Conservation (phyloP, 2,888 invertebrate species). For the Pheosia tremula region DNA sequence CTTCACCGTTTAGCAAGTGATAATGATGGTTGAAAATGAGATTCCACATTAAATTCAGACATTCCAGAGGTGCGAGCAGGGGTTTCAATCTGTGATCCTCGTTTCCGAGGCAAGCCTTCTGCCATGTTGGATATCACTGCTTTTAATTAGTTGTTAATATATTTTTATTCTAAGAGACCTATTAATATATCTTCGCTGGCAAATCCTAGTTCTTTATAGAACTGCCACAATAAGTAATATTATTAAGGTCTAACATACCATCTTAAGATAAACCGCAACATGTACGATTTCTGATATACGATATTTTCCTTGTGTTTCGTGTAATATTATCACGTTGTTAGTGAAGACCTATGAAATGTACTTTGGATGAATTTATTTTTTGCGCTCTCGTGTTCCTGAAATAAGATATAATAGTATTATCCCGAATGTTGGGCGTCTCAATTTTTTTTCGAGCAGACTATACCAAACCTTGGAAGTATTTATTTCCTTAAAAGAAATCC, state of each 20-base stretch:
- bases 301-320: constrained; percentile 61
- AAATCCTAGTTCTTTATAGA: background rate
- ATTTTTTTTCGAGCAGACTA: background rate
- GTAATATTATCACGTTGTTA: constrained; percentile 69
- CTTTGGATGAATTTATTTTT: constrained; percentile 58
- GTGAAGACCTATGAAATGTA: constrained; percentile 68
- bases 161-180: no score
- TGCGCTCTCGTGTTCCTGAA: constrained; percentile 54
- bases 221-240: constrained; percentile 7
- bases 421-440: constrained; percentile 29
- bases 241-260: constrained; percentile 13
- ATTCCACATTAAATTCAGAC: no score
- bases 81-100: no score
- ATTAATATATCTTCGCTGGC: background rate
- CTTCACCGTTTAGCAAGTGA: no score
- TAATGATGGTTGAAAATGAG: no score
- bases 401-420: constrained; percentile 57
- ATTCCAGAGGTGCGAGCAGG: no score
- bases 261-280: constrained; percentile 15
- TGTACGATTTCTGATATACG: constrained; percentile 52
- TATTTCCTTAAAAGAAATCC: background rate
- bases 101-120: no score
- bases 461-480: no score
- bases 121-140: no score
- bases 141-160: no score